Percentiles rank a stretch among this genome's conserved stretches.
phyloP scores from a whole-genome alignment of 1,140 invertebrate genomes.

The Pectinophora gossypiella region DNA sequence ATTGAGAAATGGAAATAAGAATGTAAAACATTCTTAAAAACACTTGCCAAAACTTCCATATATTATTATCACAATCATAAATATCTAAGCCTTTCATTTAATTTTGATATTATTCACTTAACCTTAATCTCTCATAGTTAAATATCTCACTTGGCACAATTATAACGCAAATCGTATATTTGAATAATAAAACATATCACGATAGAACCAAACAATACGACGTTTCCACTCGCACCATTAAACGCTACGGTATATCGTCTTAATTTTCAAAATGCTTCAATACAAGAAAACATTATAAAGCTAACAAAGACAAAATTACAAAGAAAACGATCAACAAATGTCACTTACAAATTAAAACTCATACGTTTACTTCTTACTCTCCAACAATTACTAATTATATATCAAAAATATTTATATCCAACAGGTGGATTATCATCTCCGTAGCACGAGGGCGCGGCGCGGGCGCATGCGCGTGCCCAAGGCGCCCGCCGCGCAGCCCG shows the following conservation, averaged over 20 bases:
- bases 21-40: slow-evolving; percentile 49
- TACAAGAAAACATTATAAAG: slow-evolving; percentile 66
- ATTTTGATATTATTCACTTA: slow-evolving; percentile 72
- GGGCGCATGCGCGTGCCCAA: slow-evolving; percentile 6
- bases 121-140: slow-evolving; percentile 68
- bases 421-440: slow-evolving; percentile 26
- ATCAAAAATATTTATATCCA: slow-evolving; percentile 54
- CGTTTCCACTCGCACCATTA: slow-evolving; percentile 29
- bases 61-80: slow-evolving; percentile 72
- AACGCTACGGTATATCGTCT: slow-evolving; percentile 35
- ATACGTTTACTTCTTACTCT: slow-evolving; percentile 54
- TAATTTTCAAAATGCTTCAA: slow-evolving; percentile 36
- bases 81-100: slow-evolving; percentile 60
- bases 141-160: slow-evolving; percentile 73
- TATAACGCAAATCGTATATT: slow-evolving; percentile 63
- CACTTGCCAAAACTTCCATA: slow-evolving; percentile 70
- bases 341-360: slow-evolving; percentile 68
- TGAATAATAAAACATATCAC: slow-evolving; percentile 47
- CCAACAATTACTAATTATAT: slow-evolving; percentile 60
- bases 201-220: slow-evolving; percentile 36
- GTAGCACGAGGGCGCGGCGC: slow-evolving; percentile 8
- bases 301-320: slow-evolving; percentile 71
- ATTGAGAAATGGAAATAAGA: slow-evolving; percentile 45
- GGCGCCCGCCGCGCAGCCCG: slow-evolving; percentile 6
- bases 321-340: slow-evolving; percentile 72